These are phyloP conservation scores for Guaruba guarouba DNA, from an alignment of 2,113 vertebrate species.

Conservation along the genomic window DNA sequence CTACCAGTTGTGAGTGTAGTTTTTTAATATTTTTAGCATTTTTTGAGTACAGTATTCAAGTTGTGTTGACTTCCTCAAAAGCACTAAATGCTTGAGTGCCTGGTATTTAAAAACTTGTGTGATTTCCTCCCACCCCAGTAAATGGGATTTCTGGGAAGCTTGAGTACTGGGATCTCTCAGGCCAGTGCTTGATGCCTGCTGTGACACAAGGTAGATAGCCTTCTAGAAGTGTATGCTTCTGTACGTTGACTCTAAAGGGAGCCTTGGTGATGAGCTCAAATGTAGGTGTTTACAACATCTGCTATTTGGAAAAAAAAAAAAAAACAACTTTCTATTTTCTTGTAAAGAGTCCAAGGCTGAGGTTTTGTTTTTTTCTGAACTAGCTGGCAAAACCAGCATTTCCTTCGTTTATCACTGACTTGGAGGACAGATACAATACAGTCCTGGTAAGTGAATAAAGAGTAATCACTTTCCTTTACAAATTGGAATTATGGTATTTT, in stretches of 20 bases:
- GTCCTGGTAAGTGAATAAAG: conserved; percentile 60
- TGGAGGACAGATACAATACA: conserved; percentile 65
- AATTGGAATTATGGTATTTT: background rate
- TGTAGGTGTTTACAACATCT: background rate
- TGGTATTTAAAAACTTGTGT: background rate
- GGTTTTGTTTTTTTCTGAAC: conserved; percentile 54
- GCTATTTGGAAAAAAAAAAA: background rate
- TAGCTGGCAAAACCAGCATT: conserved; percentile 69
- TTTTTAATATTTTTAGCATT: background rate
- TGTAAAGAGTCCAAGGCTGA: conserved; percentile 7
- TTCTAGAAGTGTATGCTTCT: background rate
- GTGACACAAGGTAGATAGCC: background rate
- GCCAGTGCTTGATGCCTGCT: background rate
- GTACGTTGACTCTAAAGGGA: background rate
- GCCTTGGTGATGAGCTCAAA: conserved; percentile 2
- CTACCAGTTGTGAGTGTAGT: background rate
- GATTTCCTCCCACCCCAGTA: background rate
- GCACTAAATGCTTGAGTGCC: background rate
- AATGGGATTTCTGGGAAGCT: background rate
- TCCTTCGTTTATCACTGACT: conserved; percentile 63
- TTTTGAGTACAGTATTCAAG: background rate
- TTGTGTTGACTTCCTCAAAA: background rate
- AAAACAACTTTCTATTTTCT: background rate
- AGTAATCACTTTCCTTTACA: background rate
- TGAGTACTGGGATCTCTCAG: background rate